Base-by-base conservation (phyloP, 2,888 invertebrate species). In the Strigamia crassipes region DNA sequence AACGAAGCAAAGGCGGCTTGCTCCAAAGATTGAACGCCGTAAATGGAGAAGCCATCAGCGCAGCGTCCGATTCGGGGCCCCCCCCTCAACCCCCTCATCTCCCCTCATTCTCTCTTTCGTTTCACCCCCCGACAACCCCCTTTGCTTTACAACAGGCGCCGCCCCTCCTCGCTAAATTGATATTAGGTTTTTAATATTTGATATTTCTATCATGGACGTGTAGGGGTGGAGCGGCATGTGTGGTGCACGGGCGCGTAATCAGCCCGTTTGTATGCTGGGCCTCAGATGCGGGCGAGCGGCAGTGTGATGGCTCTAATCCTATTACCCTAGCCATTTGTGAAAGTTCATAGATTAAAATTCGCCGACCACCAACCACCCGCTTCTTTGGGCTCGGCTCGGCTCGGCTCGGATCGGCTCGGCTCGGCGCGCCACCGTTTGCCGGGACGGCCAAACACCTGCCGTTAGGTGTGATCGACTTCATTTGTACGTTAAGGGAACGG, bases 141-240 rank as follows among this genome's bases (percentile, higher is more conserved):
- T n/a, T n/a, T n/a, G 21, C 21, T 27, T 27, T 27, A 31, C n/a
- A 78, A 21, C 38, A 27, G 21, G 21, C 78, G 38, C 56, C 56
- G 34, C 31, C n/a, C 31, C 61, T 56, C 61, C 3, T 56, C 21
- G 79, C 83, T 80, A 83, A 83, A 83, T 83, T 83, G 83, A 83
- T 83, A 83, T 83, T 83, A 82, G 78, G 82, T 51, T 83, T 83
- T 83, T 83, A 83, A 83, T 83, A 83, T 83, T 83, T 83, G 82
- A 83, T 83, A 83, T 83, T 82, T 82, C 79, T 82, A 82, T 82
- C 81, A 79, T 82, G 82, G 46, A 46, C 46, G 46, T 46, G 46
- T 46, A 46, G 46, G 46, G 46, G 46, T 46, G 46, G 46, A 46
- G 46, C 46, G 46, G 46, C 46, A 38, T 38, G 46, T 46, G 46